Evolutionary conservation across 2,888 invertebrate species (phyloP), one percentile per base, ranked within the genome.

Genomic region (Tipula confusa): DNA sequence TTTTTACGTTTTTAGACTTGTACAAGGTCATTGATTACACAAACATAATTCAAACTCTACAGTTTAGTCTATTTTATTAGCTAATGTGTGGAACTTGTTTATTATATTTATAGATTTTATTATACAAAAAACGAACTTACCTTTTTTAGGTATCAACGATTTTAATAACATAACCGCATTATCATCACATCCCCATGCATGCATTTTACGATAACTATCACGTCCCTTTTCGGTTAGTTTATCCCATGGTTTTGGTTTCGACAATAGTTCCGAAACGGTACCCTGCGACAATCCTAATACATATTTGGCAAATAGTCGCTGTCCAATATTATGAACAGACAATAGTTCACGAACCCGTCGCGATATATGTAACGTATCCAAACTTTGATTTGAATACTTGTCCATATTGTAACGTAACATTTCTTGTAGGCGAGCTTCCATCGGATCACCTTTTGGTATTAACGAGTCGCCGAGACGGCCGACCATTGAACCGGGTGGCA

Each of bases 201-300:
- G 98, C 98, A 99, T 99, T 91, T 99, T 98, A 88, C 99, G 92
- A 91, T 99, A 99, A 87, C 98, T 98, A 91, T 99, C 99, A 84
- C 99, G 92, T 38, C 99, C 99, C 90, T 99, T 99, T 91, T 99
- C 99, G 84, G 99, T 99, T 88, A 99, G 92, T 91, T 99, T 99
- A 91, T 98, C 98, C 99, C 99, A 99, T 13, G 98, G 98, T 89
- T 99, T 98, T 84, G 99, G 99, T 89, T 99, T 99, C 86, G 98
- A 98, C 85, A 99, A 92, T 87, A 99, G 91, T 91, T 99, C 99
- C 86, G 98, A 98, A 82, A 99, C 98, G 29, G 99, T 99, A 84
- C 99, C 99, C 90, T 99, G 99, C 85, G 95, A 98, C 85, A 97
- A 91, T 0, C 99, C 99, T 86, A 99, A 93, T 83, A 99, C 97